Evolutionary conservation across 1,140 invertebrate genomes (phyloP), one percentile per base, ranked within the genome.

Genomic region (Micrasema longulum): DNA sequence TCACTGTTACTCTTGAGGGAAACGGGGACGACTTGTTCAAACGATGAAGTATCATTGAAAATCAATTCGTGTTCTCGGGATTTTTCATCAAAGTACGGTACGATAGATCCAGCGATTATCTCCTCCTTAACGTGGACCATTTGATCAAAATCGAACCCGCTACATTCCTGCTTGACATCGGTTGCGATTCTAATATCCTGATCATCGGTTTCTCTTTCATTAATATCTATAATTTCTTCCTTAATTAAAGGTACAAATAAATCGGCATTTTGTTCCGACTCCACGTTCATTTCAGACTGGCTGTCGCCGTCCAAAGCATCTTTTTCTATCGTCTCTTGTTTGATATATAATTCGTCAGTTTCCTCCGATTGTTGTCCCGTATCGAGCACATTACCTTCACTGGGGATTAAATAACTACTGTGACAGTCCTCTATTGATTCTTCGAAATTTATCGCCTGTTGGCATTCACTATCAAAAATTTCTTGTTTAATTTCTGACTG

Each of bases 1-100:
- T 69, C 55, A n/a, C 53, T 69, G 26, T 62, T 63, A 36, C 68
- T 69, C 23, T 62, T 69, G 4, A 69, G 14, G 3, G 68, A 69
- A 1, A 69, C 55, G 1, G 68, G 68, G 2, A 69, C 68, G 1
- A 69, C 68, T 1, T 23, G 14, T 65, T 20, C 5, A 20, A 48
- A 16, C 14, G 7, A 10, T 50, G n/a, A 36, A n/a, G n/a, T 14
- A 20, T 50, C 23, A 31, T 63, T 45, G 22, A 45, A 22, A 45
- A 23, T 47, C 10, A 23, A 16, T n/a, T 45, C 60, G 6, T 63
- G 14, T 5, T 47, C 20, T 12, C 22, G n/a, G 11, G 20, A 23
- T 26, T 63, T 14, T 6, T 22, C 12, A 63, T 45, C 9, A 0
- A 7, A 18, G 4, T 43, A n/a, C n/a, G n/a, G n/a, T n/a, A n/a